Base-by-base conservation (phyloP, 1,140 invertebrate genomes). In the Oryctes rhinoceros region DNA sequence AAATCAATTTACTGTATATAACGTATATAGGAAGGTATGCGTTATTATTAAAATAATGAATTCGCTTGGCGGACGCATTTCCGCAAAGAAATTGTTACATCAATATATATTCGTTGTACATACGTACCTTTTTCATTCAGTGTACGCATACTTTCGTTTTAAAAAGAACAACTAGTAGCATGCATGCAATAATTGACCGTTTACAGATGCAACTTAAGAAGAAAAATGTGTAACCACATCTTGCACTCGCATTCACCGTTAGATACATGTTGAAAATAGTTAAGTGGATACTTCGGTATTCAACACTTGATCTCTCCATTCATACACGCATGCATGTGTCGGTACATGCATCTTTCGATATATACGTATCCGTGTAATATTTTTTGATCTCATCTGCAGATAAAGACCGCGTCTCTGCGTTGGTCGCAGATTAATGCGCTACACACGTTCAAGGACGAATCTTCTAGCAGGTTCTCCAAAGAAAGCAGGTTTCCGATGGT, bases 381-480 rank as follows among this genome's bases (percentile, higher is more conserved):
- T 15, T 59, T 59, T 18, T n/a, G 53, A 59, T 59, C 53, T n/a
- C 53, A 59, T 59, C 6, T 59, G 15, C 15, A 59, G 53, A 59
- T 59, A 59, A 59, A 18, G n/a, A 59, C 15, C 15, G 6, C 53
- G n/a, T 18, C 3, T 7, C 9, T 74, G 67, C 67, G 67, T 37
- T 74, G n/a, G 24, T 74, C 37, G 67, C 37, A 35, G 67, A 35
- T 74, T 24, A 37, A 37, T 10, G 30, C 4, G 67, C 67, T 74
- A 35, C 67, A 74, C 67, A n/a, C 35, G 13, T 35, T 71, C 24
- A 71, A 71, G 65, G 20, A 71, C 35, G 65, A 35, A 71, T 71
- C 65, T 71, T 71, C 65, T 71, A 24, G 65, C 65, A 71, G 65
- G 65, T 71, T 71, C 65, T 71, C 20, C 65, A 30, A 71, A 71